Conservation (phyloP, 2,888 invertebrate species). For the Protodeltote pygarga region DNA sequence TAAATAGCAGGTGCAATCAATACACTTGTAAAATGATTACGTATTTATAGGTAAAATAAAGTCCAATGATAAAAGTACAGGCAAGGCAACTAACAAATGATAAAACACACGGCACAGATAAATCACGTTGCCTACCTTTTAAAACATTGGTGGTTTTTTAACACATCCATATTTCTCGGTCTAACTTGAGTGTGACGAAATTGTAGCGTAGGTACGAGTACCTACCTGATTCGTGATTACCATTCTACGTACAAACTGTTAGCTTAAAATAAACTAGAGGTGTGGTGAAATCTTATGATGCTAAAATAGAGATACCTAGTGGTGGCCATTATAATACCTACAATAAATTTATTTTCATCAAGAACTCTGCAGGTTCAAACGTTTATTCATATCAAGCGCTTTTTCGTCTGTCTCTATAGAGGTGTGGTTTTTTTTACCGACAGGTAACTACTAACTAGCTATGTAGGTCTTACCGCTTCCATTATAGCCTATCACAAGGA, state of each 20-base stretch:
- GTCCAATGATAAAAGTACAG: constrained; percentile 36
- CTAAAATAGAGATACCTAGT: constrained; percentile 1
- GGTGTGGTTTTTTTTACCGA: too few relatives aligned
- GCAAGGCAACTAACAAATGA: constrained; percentile 40
- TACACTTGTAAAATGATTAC: constrained; percentile 14
- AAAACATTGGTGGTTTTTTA: constrained; percentile 34
- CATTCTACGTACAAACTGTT: constrained; percentile 15
- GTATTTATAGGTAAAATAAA: constrained; percentile 9
- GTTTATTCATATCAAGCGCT: too few relatives aligned
- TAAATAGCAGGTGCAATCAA: constrained; percentile 8
- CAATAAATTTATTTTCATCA: constrained; percentile 1
- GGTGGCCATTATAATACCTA: constrained; percentile 1
- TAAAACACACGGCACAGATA: constrained; percentile 37
- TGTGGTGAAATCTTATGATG: constrained; percentile 12
- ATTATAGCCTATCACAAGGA: too few relatives aligned
- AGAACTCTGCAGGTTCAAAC: background rate
- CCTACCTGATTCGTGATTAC: constrained; percentile 1
- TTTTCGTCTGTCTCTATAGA: too few relatives aligned
- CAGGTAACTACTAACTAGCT: too few relatives aligned
- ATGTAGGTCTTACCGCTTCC: too few relatives aligned
- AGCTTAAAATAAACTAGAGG: constrained; percentile 11
- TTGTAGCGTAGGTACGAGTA: background rate
- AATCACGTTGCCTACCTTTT: constrained; percentile 33
- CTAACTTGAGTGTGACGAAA: constrained; percentile 16
- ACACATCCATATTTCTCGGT: constrained; percentile 36